phyloP scores from a whole-genome alignment of 1,140 invertebrate genomes.

The Grapholita molesta region DNA sequence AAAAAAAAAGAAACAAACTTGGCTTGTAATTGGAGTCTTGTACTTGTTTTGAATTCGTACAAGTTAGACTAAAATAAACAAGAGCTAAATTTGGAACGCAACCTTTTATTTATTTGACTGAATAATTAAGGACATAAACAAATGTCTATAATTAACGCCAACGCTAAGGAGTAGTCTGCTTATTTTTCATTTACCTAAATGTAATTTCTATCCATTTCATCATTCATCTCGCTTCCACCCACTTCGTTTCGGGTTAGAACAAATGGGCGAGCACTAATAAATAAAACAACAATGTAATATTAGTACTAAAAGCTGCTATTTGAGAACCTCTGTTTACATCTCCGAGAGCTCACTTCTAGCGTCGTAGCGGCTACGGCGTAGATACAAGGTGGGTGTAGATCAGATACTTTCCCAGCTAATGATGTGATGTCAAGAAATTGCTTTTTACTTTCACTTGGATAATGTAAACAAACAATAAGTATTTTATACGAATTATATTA shows the following conservation, averaged over 20 bases:
- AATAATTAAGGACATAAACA: neutral
- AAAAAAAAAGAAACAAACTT: no score
- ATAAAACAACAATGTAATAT: neutral
- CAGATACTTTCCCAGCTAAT: neutral
- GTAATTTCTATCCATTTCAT: no score
- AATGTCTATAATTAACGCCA: conserved; percentile 2
- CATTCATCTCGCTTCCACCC: neutral
- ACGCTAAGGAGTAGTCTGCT: neutral
- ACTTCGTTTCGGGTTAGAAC: neutral
- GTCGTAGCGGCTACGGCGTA: conserved; percentile 7
- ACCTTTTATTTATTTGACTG: neutral
- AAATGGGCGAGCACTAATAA: neutral
- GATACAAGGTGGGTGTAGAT: conserved; percentile 2
- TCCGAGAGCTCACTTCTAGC: neutral
- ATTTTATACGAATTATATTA: neutral
- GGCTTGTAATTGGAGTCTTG: no score
- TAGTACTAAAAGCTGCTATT: neutral
- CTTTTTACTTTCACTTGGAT: neutral
- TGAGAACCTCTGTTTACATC: neutral
- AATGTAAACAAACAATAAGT: neutral
- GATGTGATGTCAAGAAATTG: neutral
- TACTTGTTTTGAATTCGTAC: neutral
- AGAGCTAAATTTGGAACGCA: neutral
- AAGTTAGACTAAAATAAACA: neutral
- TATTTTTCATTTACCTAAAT: no score